Evolutionary conservation across 2,888 invertebrate species (phyloP).

Genomic region (Darwinula stevensoni): DNA sequence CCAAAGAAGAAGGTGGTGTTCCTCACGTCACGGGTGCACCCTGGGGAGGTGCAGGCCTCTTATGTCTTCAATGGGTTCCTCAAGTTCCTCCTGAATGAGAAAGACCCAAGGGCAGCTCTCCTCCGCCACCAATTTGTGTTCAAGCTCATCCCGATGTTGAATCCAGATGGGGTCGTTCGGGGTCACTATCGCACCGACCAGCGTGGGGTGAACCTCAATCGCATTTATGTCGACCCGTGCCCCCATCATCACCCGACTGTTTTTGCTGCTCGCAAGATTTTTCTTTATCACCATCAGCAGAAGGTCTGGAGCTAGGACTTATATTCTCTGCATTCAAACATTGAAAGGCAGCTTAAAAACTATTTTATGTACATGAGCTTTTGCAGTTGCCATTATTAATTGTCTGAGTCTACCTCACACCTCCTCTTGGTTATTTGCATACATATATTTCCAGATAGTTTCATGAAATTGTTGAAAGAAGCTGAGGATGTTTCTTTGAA

Average conservation of each 20-base stretch:
- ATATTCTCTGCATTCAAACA: no score
- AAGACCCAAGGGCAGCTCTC: conserved; percentile 39
- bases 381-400: no score
- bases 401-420: no score
- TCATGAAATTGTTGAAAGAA: no score
- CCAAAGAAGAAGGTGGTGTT: conserved; percentile 50
- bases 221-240: conserved; percentile 53
- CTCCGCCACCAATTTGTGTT: conserved; percentile 49
- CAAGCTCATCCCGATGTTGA: conserved; percentile 64
- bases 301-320: no score
- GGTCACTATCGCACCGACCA: conserved; percentile 68
- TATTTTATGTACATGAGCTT: no score
- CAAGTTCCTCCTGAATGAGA: conserved; percentile 37
- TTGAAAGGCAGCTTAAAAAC: no score
- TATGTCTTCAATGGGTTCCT: conserved; percentile 68
- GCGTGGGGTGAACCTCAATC: conserved; percentile 55
- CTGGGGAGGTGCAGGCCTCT: conserved; percentile 69
- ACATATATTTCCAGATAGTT: no score
- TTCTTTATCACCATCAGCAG: conserved; percentile 18
- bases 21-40: conserved; percentile 63
- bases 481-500: no score
- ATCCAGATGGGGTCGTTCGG: conserved; percentile 61
- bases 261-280: conserved; percentile 44
- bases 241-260: conserved; percentile 45
- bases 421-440: no score